Base-by-base conservation (phyloP, 2,888 invertebrate species). In the Drosophila ezoana region DNA sequence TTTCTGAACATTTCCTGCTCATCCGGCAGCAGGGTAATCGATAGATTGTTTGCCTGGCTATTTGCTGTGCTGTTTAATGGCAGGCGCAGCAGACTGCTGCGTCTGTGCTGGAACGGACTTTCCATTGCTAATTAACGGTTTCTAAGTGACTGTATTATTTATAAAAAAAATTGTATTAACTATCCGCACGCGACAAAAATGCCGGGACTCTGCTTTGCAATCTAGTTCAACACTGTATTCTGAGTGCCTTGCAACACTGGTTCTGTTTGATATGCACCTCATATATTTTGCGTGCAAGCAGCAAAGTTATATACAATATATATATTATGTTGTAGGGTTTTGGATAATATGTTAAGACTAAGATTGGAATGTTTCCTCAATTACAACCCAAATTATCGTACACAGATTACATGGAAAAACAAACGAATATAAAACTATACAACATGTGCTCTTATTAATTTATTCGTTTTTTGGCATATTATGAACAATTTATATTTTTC, bases 1-100 rank as follows among this genome's bases (percentile, higher is more conserved):
- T 67, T 56, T 23, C 33, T 61, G 5, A 75, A 40, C 71, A 76
- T 41, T 2, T 70, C 76, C 2, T 90, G 58, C 63, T 91, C 91
- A 9, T 74, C 73, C 1, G 90, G 89, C 41, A 87, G 70, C 49
- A 91, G 47, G 1, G 90, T 82, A 10, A 90, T 73, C 3, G 90
- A 91, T 4, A 81, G 45, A 32, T 87, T 66, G 58, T 66, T 52
- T 5, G 60, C 8, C 10, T 59, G 57, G 9, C 14, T 49, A 48
- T 56, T 67, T 58, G 52, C 62, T 47, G 53, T 78, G 59, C 68
- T 72, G 28, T 70, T 72, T 4, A 58, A 44, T 13, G 57, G 70
- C 56, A 18, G 72, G 28, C 59, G 83, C 5, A 79, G 23, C 23
- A 89, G 53, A 8, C 76, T 72, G 11, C 66, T 68, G 18, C 80